phyloP scores from a whole-genome alignment of 2,888 invertebrate species.

The Orchesellides sinensis region DNA sequence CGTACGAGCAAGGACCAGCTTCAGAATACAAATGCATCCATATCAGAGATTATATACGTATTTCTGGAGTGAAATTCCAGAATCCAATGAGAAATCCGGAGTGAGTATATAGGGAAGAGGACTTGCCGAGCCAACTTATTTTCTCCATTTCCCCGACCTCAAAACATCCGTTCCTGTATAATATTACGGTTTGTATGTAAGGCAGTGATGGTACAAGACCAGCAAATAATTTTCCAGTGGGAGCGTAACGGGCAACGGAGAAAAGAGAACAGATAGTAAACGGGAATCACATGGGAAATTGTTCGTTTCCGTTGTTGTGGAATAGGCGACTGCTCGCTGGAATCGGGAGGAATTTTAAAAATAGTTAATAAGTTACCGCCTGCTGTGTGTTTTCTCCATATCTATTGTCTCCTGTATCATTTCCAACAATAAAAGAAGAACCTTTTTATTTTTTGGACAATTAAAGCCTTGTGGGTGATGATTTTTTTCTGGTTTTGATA shows the following conservation, averaged over 20 bases:
- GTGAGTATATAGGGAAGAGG: neutral
- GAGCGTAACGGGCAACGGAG: conserved; percentile 17
- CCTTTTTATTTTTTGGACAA: neutral
- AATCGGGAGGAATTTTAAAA: conserved; percentile 19
- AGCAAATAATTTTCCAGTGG: conserved; percentile 9
- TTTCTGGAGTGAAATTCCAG: neutral
- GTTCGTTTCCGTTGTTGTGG: conserved; percentile 34
- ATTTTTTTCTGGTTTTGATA: too few relatives aligned
- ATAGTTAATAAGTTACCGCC: too few relatives aligned
- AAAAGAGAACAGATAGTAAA: conserved; percentile 24
- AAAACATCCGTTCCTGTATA: conserved; percentile 18
- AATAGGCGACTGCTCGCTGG: neutral
- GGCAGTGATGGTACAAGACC: neutral
- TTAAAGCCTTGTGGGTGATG: too few relatives aligned
- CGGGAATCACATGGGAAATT: conserved; percentile 56
- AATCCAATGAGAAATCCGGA: neutral
- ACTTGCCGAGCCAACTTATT: neutral
- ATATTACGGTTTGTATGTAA: too few relatives aligned
- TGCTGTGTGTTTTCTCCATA: too few relatives aligned
- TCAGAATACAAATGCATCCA: neutral
- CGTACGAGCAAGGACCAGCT: neutral
- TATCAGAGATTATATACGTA: neutral
- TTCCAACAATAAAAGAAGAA: neutral
- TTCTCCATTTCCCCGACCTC: conserved; percentile 26
- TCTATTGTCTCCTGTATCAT: neutral